Evolutionary conservation across 92 coral and sea anemone species (phyloP).

Genomic region (Phenganax marumi): DNA sequence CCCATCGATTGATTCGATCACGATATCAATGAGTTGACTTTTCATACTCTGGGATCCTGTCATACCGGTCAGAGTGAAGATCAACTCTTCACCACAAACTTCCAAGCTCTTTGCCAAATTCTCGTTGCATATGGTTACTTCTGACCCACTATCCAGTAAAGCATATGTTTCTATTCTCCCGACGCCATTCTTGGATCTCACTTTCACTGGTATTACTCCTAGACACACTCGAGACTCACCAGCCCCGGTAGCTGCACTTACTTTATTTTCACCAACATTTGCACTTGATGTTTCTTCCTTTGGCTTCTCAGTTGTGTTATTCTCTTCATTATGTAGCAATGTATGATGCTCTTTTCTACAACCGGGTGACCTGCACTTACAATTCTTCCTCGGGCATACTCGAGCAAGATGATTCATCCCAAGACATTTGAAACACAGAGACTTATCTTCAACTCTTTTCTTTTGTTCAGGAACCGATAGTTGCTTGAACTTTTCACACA

Average conservation of each 20-base stretch:
- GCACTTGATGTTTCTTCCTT: too few species aligned
- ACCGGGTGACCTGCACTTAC: conserved; percentile 49
- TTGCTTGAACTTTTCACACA: conserved; percentile 58
- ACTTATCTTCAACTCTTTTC: conserved; percentile 36
- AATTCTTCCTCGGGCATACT: conserved; percentile 47
- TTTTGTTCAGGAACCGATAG: conserved; percentile 42
- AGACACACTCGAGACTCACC: too few species aligned
- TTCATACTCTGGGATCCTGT: conserved; percentile 55
- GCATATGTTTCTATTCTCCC: too few species aligned
- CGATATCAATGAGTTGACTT: conserved; percentile 46
- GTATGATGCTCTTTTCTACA: conserved; percentile 48
- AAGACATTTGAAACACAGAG: conserved; percentile 62
- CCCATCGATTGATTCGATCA: conserved; percentile 61
- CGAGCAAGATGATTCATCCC: conserved; percentile 55
- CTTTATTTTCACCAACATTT: too few species aligned
- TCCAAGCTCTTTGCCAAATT: conserved; percentile 36
- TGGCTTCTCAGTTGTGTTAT: too few species aligned
- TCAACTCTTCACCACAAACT: conserved; percentile 44
- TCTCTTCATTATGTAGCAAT: too few species aligned
- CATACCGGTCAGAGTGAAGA: conserved; percentile 59
- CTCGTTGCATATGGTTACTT: conserved; percentile 65
- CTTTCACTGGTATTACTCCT: too few species aligned
- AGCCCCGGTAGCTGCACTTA: too few species aligned
- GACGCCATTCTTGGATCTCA: too few species aligned
- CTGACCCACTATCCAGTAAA: conserved; percentile 60